Evolutionary conservation across 2,113 vertebrate species (phyloP), one percentile per base, ranked within the genome.

Genomic region (Terrapene triunguis): DNA sequence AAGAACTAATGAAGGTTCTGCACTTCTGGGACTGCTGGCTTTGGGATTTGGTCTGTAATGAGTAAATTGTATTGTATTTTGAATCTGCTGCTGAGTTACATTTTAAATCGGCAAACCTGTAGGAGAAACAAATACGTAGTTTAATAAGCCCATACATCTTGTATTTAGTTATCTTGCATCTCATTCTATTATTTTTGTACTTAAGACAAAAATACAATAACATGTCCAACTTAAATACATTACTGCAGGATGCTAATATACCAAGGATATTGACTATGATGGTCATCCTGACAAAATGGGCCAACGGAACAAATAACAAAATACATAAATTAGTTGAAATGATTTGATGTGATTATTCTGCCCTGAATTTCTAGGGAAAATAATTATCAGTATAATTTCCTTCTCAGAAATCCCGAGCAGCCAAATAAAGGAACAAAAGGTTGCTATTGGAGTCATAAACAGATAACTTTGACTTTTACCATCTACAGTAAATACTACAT

Each of bases 221-320:
- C 89, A 84, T 94, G 91, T 16, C 90, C 78, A 79, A 84, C 89
- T 87, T 97, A 98, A 98, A 95, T 95, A 86, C 91, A 96, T 98
- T 97, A 97, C 74, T 87, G 89, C 86, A 97, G 95, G 96, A 93
- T 95, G 85, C 93, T 98, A 97, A 97, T 89, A 96, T 85, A 91
- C 87, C 90, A 89, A 96, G 97, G 96, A 96, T 98, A 97, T 97
- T 97, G 93, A 96, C 97, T 91, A 84, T 94, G 96, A 97, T 95
- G 85, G 95, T 96, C 69, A 69, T 90, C 87, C 80, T 96, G 97
- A 97, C 96, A 81, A 93, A 97, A 98, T 92, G 4, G 21, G 85
- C 92, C 86, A 95, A 88, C 92, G 96, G 92, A 96, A 94, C 88
- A 96, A 97, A 98, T 98, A 93, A 91, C 95, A 97, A 97, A 91